Evolutionary conservation across 2,888 invertebrate genomes (phyloP).

Genomic region (Troides helena): DNA sequence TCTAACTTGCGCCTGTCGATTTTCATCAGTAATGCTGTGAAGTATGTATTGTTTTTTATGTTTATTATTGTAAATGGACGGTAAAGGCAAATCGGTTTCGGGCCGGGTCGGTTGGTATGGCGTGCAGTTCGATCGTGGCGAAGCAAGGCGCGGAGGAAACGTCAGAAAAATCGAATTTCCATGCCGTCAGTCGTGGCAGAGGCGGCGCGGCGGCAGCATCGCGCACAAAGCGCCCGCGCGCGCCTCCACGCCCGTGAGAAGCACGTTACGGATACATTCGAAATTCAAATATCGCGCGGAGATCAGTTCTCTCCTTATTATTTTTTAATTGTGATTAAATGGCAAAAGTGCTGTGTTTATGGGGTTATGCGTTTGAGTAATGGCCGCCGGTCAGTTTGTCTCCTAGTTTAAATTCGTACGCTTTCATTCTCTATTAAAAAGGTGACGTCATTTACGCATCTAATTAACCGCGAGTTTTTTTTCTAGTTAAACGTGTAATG

Average conservation of each 20-base stretch:
- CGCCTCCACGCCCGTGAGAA: constrained; percentile 44
- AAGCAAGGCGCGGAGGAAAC: constrained; percentile 78
- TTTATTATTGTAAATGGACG: constrained; percentile 63
- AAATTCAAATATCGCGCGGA: constrained; percentile 40
- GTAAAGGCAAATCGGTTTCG: constrained; percentile 66
- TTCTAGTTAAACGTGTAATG: constrained; percentile 34
- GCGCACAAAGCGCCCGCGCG: constrained; percentile 71
- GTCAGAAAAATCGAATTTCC: constrained; percentile 80
- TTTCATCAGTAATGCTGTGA: constrained; percentile 59
- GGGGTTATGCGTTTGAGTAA: constrained; percentile 66
- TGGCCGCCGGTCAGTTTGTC: constrained; percentile 59
- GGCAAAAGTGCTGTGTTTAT: constrained; percentile 40
- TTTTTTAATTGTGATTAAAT: constrained; percentile 33
- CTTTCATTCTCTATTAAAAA: constrained; percentile 65
- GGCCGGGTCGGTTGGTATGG: constrained; percentile 56
- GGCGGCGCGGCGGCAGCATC: constrained; percentile 75
- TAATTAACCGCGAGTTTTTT: constrained; percentile 47
- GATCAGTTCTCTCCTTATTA: constrained; percentile 40
- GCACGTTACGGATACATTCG: constrained; percentile 35
- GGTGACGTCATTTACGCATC: constrained; percentile 73
- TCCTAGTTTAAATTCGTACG: constrained; percentile 62
- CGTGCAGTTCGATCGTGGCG: constrained; percentile 77
- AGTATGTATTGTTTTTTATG: constrained; percentile 43
- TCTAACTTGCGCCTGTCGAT: constrained; percentile 50
- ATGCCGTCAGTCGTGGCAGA: constrained; percentile 75